phyloP scores from a whole-genome alignment of 2,888 invertebrate species.

The Hetaerina titia region DNA sequence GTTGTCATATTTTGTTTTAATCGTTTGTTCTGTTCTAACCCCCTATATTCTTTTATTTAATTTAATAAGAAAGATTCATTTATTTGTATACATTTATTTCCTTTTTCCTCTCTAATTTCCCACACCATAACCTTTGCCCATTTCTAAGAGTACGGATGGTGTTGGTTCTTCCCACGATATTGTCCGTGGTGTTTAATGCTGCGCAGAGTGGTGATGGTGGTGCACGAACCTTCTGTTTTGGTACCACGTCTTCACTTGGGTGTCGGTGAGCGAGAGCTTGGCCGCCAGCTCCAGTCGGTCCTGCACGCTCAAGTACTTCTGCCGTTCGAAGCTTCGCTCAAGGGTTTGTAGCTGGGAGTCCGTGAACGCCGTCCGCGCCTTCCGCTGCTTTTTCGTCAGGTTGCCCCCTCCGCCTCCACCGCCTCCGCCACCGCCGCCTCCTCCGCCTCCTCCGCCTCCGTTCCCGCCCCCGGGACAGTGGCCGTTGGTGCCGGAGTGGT shows the following conservation, averaged over 20 bases:
- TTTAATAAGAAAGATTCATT: too few species aligned
- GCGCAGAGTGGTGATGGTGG: too few species aligned
- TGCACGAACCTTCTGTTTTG: slow-evolving; percentile 94
- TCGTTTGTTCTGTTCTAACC: too few species aligned
- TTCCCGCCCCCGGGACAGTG: slow-evolving; percentile 88
- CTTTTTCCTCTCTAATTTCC: too few species aligned
- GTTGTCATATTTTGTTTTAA: too few species aligned
- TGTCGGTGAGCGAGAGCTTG: slow-evolving; percentile 96
- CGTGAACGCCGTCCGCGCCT: slow-evolving; percentile 98
- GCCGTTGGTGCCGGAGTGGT: slow-evolving; percentile 76
- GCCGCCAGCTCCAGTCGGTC: slow-evolving; percentile 99
- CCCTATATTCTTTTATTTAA: too few species aligned
- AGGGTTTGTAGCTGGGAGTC: slow-evolving; percentile 98
- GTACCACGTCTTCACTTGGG: slow-evolving; percentile 99
- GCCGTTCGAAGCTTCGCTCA: slow-evolving; percentile 97
- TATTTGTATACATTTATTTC: too few species aligned
- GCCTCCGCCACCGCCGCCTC: slow-evolving; percentile 78
- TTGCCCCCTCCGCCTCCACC: slow-evolving; percentile 77
- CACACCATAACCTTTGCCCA: too few species aligned
- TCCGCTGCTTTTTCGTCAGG: slow-evolving; percentile 95
- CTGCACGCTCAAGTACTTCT: slow-evolving; percentile 97
- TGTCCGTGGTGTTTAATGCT: too few species aligned
- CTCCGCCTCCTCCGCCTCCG: slow-evolving; percentile 75
- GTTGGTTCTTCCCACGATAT: too few species aligned
- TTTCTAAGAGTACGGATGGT: too few species aligned